Conservation (phyloP, 92 coral and sea anemone species). For the Siderastrea radians region DNA sequence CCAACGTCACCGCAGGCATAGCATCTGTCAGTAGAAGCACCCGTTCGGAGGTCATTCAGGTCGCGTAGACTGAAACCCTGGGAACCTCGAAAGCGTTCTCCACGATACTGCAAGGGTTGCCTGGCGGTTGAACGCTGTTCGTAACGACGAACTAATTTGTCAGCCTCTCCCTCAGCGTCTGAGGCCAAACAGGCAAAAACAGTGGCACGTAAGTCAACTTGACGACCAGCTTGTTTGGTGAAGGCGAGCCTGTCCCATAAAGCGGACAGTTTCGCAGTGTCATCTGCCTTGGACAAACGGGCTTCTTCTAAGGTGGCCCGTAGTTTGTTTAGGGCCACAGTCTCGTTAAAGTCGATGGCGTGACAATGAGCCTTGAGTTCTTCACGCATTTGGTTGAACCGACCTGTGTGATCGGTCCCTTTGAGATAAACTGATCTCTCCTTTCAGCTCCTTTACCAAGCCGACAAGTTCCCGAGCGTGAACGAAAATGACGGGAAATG, state of each 20-base stretch:
- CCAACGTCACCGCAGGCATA: constrained; percentile 43
- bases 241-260: constrained; percentile 9
- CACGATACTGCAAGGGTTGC: neutral
- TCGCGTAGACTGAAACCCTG: constrained; percentile 4
- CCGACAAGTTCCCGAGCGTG: constrained; percentile 4
- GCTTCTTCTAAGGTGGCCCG: constrained; percentile 9
- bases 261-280: constrained; percentile 3
- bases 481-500: neutral
- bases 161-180: constrained; percentile 7
- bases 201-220: constrained; percentile 1
- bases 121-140: neutral
- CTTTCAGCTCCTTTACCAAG: neutral
- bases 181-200: constrained; percentile 10
- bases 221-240: neutral
- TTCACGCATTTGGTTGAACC: too few species aligned
- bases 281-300: neutral
- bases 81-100: constrained; percentile 2
- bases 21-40: neutral
- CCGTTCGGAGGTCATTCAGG: neutral
- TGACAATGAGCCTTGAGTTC: neutral
- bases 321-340: neutral
- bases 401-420: too few species aligned
- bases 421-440: neutral
- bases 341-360: constrained; percentile 31
- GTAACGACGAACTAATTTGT: constrained; percentile 15